Evolutionary conservation across 2,888 invertebrate genomes (phyloP).

Genomic region (Homarus gammarus): DNA sequence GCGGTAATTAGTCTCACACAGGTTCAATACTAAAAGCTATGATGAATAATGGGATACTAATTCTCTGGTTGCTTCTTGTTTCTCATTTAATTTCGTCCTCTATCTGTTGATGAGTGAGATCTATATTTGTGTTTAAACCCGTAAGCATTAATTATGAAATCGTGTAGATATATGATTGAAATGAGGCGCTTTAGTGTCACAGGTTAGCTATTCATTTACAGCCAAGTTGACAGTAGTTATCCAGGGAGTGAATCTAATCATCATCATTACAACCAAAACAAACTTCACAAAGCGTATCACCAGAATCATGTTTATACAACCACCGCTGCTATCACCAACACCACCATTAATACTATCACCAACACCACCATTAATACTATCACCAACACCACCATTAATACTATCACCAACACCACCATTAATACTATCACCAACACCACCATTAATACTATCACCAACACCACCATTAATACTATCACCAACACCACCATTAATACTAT

Average conservation of each 20-base stretch:
- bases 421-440: background rate
- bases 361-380: background rate
- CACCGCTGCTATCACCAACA: background rate
- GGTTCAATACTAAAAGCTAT: no score
- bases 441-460: background rate
- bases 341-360: background rate
- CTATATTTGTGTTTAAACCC: no score
- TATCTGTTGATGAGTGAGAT: no score
- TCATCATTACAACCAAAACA: conserved; percentile 12
- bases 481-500: background rate
- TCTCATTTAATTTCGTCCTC: no score
- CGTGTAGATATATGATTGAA: no score
- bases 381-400: background rate
- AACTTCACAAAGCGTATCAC: background rate
- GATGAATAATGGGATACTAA: no score
- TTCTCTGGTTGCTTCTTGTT: no score
- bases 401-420: background rate
- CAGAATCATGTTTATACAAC: background rate
- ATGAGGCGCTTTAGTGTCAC: no score
- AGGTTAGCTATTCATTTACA: no score
- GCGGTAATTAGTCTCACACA: no score
- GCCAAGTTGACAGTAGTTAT: background rate
- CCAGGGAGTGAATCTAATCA: no score
- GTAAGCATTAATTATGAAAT: no score
- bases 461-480: background rate